Evolutionary conservation across 2,797 vertebrate species (phyloP).

Genomic region (Hoplostethus atlanticus): DNA sequence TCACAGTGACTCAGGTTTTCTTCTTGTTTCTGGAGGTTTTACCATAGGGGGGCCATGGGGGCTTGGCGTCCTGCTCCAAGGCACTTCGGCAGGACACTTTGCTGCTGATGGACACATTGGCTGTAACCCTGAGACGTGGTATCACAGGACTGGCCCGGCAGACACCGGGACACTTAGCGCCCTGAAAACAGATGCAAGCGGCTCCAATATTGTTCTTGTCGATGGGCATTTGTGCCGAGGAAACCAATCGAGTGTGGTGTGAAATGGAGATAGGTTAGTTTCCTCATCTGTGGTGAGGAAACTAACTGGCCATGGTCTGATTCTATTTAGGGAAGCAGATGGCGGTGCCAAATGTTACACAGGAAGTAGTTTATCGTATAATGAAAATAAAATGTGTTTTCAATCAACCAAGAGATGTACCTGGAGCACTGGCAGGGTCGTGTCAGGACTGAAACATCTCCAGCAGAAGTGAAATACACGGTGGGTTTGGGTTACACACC

Average conservation of each 20-base stretch:
- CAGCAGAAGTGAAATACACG: not conserved
- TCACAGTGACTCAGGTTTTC: not conserved
- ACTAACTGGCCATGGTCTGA: constrained; percentile 33
- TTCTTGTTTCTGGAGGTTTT: not conserved
- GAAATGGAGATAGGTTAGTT: too few species aligned
- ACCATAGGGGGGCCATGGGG: not conserved
- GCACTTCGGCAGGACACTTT: too few species aligned
- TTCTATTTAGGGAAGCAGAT: constrained; percentile 39
- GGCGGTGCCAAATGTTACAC: constrained; percentile 35
- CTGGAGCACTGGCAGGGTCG: too few species aligned
- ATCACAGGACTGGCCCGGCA: constrained; percentile 1
- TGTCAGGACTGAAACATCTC: not conserved
- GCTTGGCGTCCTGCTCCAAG: too few species aligned
- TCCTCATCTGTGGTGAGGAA: not conserved
- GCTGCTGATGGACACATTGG: not conserved
- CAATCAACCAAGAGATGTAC: not conserved
- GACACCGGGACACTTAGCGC: constrained; percentile 11
- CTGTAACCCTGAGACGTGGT: not conserved
- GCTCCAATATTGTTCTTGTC: constrained; percentile 16
- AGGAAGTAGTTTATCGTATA: not conserved
- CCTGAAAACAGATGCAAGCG: constrained; percentile 11
- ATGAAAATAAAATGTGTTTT: not conserved
- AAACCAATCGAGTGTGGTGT: not conserved
- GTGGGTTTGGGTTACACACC: too few species aligned
- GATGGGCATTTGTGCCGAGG: constrained; percentile 18